Evolutionary conservation across 1,140 invertebrate species (phyloP), one percentile per base, ranked within the genome.

Genomic region (Scaptomyza montana): DNA sequence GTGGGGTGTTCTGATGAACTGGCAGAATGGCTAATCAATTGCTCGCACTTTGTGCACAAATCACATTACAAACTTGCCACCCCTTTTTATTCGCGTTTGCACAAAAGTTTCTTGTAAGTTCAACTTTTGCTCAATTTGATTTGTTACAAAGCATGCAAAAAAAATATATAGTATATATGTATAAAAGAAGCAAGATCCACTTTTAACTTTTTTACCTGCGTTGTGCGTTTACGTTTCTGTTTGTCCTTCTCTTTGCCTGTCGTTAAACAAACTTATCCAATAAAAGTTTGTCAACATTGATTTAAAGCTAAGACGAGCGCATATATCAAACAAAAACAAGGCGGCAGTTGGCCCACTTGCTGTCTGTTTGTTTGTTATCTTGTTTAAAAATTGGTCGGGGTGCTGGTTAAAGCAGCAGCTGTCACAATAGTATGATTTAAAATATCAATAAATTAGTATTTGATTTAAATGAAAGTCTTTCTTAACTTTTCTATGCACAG

Each of bases 251-350:
- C 74, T 76, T 76, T 54, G 78, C 71, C 77, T 87, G 82, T 87
- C 84, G 85, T 89, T 89, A 89, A 91, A 91, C 89, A 91, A 91
- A 91, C 89, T 91, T 91, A 91, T 91, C 90, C 90, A 91, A 91
- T 91, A 91, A 91, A 91, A 91, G 78, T 91, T 91, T 91, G 89
- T 89, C 81, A 91, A 91, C 90, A 91, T 91, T 91, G 90, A 91
- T 91, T 91, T 91, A 90, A 91, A 90, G 84, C 84, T 77, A 65
- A 84, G 68, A 78, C 75, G 62, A 80, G 51, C 74, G 78, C 78
- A 89, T 87, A 87, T 78, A 78, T 84, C 74, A 70, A 85, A 69
- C 55, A 60, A 59, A 59, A 73, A 60, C 33, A 71, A 30, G 36
- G 36, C 54, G 19, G 54, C 54, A 56, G 54, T 49, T 61, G 33